A percentile compares a stretch with the other conserved stretches of the same genome.
Conservation (phyloP, 2,797 vertebrate genomes). For the Masticophis lateralis region DNA sequence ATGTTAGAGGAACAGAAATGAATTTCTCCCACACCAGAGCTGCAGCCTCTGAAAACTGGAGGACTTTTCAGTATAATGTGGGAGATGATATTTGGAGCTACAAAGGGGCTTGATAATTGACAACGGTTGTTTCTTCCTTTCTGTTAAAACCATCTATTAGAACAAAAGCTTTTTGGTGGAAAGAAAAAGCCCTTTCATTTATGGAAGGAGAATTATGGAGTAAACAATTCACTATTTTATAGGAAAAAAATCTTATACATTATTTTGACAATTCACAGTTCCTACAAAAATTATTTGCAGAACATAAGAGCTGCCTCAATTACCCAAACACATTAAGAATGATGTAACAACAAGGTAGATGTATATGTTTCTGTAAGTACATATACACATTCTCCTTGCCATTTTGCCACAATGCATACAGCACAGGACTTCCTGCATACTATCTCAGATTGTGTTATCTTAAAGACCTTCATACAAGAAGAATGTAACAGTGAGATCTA, state of each 20-base stretch:
- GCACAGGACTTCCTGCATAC: neutral
- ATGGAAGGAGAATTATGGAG: neutral
- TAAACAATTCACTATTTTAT: slow-evolving; percentile 7
- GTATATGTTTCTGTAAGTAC: neutral
- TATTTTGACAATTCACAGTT: neutral
- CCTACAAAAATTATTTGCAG: slow-evolving; percentile 25
- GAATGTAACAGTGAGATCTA: neutral
- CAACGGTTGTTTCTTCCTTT: neutral
- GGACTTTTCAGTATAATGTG: neutral
- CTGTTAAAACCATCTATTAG: neutral
- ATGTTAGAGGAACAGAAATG: neutral
- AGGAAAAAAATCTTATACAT: slow-evolving; percentile 42
- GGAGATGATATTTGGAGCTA: neutral
- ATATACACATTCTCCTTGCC: neutral
- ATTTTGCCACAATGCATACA: neutral
- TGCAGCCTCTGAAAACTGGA: neutral
- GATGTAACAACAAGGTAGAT: neutral
- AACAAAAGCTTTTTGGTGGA: neutral
- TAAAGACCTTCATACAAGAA: neutral
- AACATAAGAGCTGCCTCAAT: neutral
- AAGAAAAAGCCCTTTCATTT: neutral
- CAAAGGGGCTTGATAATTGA: neutral
- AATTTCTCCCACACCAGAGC: neutral
- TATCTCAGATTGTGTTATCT: neutral
- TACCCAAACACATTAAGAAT: neutral